Evolutionary conservation across 2,113 vertebrate species (phyloP).

Genomic region (Scortum barcoo): DNA sequence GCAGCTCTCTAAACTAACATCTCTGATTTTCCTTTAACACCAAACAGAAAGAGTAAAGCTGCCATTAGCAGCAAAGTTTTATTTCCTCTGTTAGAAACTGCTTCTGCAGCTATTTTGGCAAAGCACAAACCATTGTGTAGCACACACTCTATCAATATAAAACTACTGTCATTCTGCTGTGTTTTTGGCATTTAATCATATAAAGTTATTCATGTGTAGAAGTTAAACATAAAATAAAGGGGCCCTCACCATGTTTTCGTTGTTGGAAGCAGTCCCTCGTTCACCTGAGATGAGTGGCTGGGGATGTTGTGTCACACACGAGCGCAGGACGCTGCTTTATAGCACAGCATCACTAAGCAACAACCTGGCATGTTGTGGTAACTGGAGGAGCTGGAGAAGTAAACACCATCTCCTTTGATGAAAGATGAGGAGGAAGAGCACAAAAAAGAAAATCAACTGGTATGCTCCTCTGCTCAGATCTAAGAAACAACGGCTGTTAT

Average conservation of each 20-base stretch:
- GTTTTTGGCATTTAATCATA: neutral
- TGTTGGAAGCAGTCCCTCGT: constrained; percentile 35
- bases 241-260: constrained; percentile 70
- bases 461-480: neutral
- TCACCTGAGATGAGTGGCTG: constrained; percentile 64
- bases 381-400: constrained; percentile 62
- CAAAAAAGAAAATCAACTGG: constrained; percentile 22
- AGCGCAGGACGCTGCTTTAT: constrained; percentile 56
- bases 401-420: constrained; percentile 48
- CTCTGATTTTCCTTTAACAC: neutral
- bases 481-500: constrained; percentile 27
- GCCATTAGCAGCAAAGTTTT: neutral
- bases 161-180: neutral
- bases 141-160: neutral
- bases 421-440: constrained; percentile 45
- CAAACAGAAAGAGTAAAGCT: neutral
- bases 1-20: neutral
- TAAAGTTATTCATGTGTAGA: neutral
- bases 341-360: constrained; percentile 60
- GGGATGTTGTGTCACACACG: constrained; percentile 44
- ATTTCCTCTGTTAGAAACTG: neutral
- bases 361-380: constrained; percentile 71
- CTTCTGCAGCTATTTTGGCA: neutral
- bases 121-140: neutral
- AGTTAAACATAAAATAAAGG: neutral